Conservation (phyloP, 35 echinoderm and acorn worm species). For the Hemicentrotus pulcherrimus region DNA sequence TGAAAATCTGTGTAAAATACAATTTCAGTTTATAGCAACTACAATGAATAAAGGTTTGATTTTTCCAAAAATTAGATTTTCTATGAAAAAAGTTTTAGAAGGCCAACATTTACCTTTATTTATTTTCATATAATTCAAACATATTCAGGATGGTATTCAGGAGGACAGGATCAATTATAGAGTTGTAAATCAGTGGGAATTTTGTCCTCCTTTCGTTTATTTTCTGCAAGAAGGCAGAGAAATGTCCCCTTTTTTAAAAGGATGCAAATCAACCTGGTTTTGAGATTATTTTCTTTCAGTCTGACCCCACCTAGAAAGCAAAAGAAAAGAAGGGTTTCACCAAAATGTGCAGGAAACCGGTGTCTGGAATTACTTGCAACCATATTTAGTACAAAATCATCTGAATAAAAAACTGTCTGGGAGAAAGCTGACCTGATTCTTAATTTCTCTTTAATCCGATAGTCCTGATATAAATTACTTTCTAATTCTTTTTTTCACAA, state of each 20-base stretch:
- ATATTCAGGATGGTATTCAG: too few relatives aligned
- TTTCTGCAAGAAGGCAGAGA: background rate
- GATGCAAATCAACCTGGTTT: conserved; percentile 1
- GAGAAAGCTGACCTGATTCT: background rate
- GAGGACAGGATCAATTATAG: too few relatives aligned
- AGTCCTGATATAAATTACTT: background rate
- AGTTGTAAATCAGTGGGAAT: too few relatives aligned
- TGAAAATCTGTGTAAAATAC: too few relatives aligned
- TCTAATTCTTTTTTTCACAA: background rate
- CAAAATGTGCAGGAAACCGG: background rate
- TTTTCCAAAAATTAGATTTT: too few relatives aligned
- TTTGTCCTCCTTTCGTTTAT: background rate
- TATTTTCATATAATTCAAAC: too few relatives aligned
- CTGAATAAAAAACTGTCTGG: background rate
- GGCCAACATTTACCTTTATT: too few relatives aligned
- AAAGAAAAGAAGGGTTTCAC: background rate
- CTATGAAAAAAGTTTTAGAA: too few relatives aligned
- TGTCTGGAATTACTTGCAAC: background rate
- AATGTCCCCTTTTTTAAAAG: background rate
- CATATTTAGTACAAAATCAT: background rate
- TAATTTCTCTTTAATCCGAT: background rate
- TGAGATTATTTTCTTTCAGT: background rate
- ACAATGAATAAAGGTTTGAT: too few relatives aligned
- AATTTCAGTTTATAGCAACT: too few relatives aligned
- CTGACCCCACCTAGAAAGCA: background rate